Conservation (phyloP, 2,888 invertebrate genomes). For the Drosophila merina region DNA sequence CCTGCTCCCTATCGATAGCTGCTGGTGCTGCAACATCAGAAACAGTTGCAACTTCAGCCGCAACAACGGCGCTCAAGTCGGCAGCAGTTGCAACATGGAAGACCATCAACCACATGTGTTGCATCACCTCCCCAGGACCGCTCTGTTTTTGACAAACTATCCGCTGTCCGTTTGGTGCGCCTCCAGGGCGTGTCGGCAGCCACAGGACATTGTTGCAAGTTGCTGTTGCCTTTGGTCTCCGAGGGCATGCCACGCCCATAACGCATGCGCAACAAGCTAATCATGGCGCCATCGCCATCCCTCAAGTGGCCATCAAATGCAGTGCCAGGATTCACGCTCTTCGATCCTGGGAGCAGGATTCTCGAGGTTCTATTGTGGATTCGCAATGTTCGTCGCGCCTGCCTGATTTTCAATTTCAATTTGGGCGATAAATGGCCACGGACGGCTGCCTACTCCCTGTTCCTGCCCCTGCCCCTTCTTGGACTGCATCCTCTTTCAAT, state of each 20-base stretch:
- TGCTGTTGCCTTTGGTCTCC: background rate
- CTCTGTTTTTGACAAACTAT: conserved; percentile 31
- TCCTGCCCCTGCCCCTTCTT: background rate
- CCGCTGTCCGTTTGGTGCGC: conserved; percentile 13
- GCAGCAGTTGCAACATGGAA: conserved; percentile 21
- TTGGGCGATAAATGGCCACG: conserved; percentile 49
- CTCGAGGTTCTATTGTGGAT: conserved; percentile 1
- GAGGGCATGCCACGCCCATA: conserved; percentile 51
- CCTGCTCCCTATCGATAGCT: background rate
- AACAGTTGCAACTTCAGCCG: conserved; percentile 22
- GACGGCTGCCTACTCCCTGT: background rate
- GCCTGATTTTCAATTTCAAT: conserved; percentile 56
- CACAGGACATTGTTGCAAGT: conserved; percentile 31
- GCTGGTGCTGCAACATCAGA: conserved; percentile 11
- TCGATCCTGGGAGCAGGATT: background rate
- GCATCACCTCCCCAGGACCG: conserved; percentile 5
- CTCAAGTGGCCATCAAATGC: conserved; percentile 42
- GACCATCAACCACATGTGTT: conserved; percentile 17
- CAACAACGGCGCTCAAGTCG: conserved; percentile 11
- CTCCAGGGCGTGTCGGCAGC: conserved; percentile 42
- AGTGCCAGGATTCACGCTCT: conserved; percentile 12
- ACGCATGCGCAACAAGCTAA: conserved; percentile 65
- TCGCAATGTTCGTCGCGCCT: conserved; percentile 29
- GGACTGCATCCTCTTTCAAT: background rate
- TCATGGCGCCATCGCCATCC: conserved; percentile 9